Percentiles rank a stretch among this genome's conserved stretches.
These are phyloP conservation scores for Oenanthe melanoleuca DNA, from an alignment of 2,113 vertebrate genomes.

Conservation along the genomic window DNA sequence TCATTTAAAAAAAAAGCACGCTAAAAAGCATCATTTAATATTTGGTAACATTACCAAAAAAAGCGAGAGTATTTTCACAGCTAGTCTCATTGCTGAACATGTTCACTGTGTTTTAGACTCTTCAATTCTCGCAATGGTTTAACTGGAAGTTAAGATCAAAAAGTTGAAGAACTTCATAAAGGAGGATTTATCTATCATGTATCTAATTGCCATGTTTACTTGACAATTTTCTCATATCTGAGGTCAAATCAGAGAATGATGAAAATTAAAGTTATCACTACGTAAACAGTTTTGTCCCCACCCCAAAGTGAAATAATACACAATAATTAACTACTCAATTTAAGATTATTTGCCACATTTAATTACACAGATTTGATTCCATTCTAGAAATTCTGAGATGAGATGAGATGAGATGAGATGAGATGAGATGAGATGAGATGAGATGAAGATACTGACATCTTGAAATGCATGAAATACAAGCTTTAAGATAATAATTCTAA, in stretches of 20 bases:
- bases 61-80: constrained; percentile 19
- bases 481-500: neutral
- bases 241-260: neutral
- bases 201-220: neutral
- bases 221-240: neutral
- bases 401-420: neutral
- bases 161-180: constrained; percentile 20
- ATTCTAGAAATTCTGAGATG: neutral
- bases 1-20: neutral
- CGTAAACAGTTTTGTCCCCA: neutral
- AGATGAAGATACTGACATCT: neutral
- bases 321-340: neutral
- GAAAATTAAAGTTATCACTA: neutral
- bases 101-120: constrained; percentile 43
- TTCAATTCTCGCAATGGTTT: constrained; percentile 34
- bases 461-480: neutral
- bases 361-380: neutral
- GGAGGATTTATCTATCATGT: neutral
- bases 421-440: neutral
- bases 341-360: neutral
- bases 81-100: constrained; percentile 30
- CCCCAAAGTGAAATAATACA: neutral
- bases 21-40: constrained; percentile 5
- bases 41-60: constrained; percentile 51
- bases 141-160: constrained; percentile 54